Conservation (phyloP, 2,888 invertebrate species). For the Aphodius sticticus region DNA sequence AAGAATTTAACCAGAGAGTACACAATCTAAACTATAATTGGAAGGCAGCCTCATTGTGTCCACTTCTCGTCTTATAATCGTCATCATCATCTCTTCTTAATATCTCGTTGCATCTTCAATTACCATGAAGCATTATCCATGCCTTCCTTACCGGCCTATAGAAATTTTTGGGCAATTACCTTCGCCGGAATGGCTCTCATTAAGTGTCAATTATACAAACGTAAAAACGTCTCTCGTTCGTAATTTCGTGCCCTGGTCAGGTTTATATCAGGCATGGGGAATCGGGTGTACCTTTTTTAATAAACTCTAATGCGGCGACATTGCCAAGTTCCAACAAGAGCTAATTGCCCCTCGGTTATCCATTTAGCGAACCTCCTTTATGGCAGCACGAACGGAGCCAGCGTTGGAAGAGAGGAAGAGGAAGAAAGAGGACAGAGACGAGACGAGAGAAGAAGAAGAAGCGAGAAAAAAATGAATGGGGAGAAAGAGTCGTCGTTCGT, state of each 20-base stretch:
- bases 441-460: slow-evolving; percentile 10
- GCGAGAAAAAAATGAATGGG: slow-evolving; percentile 10
- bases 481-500: background rate
- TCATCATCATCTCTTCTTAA: background rate
- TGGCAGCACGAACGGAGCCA: background rate
- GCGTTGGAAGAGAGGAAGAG: background rate
- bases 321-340: slow-evolving; percentile 7
- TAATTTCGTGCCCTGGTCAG: slow-evolving; percentile 7
- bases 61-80: background rate
- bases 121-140: background rate
- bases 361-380: slow-evolving; percentile 4
- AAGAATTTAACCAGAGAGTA: too few relatives aligned
- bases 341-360: slow-evolving; percentile 8
- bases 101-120: background rate
- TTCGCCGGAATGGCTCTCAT: background rate
- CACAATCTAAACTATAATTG: background rate
- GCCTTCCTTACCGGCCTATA: background rate
- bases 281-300: slow-evolving; percentile 6
- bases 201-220: slow-evolving; percentile 4
- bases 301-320: background rate
- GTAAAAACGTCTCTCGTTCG: slow-evolving; percentile 6
- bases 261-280: background rate
- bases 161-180: slow-evolving; percentile 4
- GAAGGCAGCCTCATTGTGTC: background rate
- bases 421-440: slow-evolving; percentile 12